These are phyloP conservation scores for Machaerirhynchus nigripectus DNA, from an alignment of 2,113 vertebrate species.

Conservation along the genomic window DNA sequence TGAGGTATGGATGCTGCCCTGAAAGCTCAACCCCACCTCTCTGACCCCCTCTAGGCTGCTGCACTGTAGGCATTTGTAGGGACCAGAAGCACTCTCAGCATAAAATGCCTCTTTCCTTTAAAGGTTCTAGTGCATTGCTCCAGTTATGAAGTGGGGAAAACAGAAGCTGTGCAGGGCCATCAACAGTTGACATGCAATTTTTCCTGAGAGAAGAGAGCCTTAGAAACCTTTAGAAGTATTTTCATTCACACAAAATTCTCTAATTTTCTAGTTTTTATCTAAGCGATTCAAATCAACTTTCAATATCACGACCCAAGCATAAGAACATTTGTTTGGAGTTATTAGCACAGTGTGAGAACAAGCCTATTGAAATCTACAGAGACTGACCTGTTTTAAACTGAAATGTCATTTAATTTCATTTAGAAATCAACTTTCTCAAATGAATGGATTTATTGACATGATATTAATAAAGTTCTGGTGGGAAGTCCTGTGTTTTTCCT, in stretches of 20 bases:
- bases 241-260: background rate
- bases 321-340: background rate
- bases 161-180: background rate
- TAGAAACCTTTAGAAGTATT: background rate
- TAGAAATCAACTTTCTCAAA: background rate
- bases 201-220: background rate
- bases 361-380: background rate
- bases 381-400: background rate
- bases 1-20: rapidly evolving
- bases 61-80: background rate
- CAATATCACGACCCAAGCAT: background rate
- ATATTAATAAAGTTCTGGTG: background rate
- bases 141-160: background rate
- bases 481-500: background rate
- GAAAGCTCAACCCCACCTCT: background rate
- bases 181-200: background rate
- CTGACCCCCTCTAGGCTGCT: background rate
- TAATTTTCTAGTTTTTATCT: background rate
- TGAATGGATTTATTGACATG: background rate
- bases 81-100: background rate
- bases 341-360: background rate
- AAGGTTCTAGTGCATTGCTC: background rate
- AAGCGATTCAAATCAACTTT: background rate
- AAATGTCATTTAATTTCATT: background rate
- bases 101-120: background rate